Evolutionary conservation across 2,888 invertebrate genomes (phyloP).

Genomic region (Drosophila borborema): DNA sequence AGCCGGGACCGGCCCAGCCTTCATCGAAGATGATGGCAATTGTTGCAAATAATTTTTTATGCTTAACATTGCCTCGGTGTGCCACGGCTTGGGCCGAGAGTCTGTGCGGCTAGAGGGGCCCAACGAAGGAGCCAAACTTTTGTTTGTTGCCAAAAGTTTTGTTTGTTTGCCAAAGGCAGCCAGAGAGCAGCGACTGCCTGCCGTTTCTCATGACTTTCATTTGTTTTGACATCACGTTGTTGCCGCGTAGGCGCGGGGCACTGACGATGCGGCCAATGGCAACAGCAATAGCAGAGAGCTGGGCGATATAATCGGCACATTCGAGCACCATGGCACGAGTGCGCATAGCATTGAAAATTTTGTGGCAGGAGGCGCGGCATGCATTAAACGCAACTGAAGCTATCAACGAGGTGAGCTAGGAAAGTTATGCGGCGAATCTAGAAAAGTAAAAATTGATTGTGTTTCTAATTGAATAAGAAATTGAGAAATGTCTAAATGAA

Average conservation of each 20-base stretch:
- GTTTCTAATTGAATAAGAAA: not conserved
- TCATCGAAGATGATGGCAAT: constrained; percentile 70
- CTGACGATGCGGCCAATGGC: constrained; percentile 1
- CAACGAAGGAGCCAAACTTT: constrained; percentile 59
- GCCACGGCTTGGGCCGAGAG: constrained; percentile 9
- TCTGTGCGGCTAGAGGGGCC: constrained; percentile 4
- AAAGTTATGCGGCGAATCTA: constrained; percentile 7
- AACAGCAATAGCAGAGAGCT: constrained; percentile 6
- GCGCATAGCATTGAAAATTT: constrained; percentile 32
- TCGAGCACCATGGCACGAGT: constrained; percentile 58
- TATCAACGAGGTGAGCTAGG: constrained; percentile 23
- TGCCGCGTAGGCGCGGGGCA: constrained; percentile 29
- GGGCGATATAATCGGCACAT: constrained; percentile 58
- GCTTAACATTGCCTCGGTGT: constrained; percentile 56
- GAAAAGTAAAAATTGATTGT: too few species aligned
- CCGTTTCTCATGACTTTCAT: constrained; percentile 72
- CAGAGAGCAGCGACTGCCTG: constrained; percentile 52
- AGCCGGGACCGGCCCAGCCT: constrained; percentile 19
- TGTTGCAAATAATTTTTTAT: constrained; percentile 80
- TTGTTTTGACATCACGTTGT: constrained; percentile 79
- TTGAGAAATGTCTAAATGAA: not conserved
- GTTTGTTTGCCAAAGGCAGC: constrained; percentile 69
- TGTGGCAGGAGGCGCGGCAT: constrained; percentile 35
- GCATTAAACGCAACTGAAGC: constrained; percentile 51
- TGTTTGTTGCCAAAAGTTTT: constrained; percentile 73